A percentile compares a stretch with the other conserved stretches of the same genome.
These are phyloP conservation scores for Agriotes lineatus DNA, from an alignment of 2,888 invertebrate species.

Conservation along the genomic window DNA sequence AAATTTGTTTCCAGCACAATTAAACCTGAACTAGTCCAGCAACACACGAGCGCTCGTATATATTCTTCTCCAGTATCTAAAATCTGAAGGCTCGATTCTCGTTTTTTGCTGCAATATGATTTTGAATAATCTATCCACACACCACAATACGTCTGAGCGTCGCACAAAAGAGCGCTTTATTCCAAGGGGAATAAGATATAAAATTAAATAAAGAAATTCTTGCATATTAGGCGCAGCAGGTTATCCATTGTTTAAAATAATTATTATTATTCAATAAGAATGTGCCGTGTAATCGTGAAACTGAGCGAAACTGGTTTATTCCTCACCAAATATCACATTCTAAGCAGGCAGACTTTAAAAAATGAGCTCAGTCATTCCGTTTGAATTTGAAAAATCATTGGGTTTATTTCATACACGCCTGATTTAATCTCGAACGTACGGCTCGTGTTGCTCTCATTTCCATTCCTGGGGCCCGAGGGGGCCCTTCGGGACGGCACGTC, in stretches of 20 bases:
- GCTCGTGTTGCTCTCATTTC: constrained; percentile 5
- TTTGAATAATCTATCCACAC: constrained; percentile 53
- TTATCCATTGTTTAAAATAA: constrained; percentile 66
- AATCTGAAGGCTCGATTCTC: constrained; percentile 32
- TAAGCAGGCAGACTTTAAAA: constrained; percentile 59
- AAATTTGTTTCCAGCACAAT: constrained; percentile 11
- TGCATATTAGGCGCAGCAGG: constrained; percentile 61
- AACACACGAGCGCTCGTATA: neutral
- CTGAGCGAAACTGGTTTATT: constrained; percentile 26
- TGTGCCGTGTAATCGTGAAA: constrained; percentile 48
- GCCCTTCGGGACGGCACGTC: neutral
- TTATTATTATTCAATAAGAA: constrained; percentile 62
- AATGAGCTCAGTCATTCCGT: constrained; percentile 66
- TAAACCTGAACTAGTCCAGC: constrained; percentile 14
- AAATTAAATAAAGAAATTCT: constrained; percentile 47
- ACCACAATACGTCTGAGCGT: constrained; percentile 52
- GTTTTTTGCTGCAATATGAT: constrained; percentile 52
- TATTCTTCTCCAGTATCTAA: constrained; percentile 29
- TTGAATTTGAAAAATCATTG: constrained; percentile 67
- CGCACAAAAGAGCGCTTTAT: constrained; percentile 56
- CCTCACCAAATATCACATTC: constrained; percentile 52
- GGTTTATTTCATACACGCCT: constrained; percentile 49
- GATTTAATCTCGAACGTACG: constrained; percentile 33
- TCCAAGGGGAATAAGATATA: constrained; percentile 50
- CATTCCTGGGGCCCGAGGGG: neutral